Conservation (phyloP, 1,140 invertebrate genomes). For the Pachyrhynchus sulphureomaculatus region DNA sequence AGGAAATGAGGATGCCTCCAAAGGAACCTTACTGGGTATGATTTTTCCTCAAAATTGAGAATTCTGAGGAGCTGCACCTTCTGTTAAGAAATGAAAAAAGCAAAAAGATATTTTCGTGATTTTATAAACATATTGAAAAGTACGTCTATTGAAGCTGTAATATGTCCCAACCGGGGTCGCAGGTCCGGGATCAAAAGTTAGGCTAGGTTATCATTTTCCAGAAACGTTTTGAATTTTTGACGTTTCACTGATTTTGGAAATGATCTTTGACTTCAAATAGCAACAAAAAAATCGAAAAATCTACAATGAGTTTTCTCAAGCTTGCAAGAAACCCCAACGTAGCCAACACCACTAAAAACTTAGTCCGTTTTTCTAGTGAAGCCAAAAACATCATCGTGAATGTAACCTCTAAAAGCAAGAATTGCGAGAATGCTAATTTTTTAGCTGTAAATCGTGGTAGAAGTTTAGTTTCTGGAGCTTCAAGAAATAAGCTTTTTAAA, state of each 20-base stretch:
- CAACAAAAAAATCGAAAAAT: neutral
- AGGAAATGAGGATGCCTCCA: too few relatives aligned
- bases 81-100: too few relatives aligned
- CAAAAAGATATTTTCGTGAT: too few relatives aligned
- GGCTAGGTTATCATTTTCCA: too few relatives aligned
- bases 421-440: neutral
- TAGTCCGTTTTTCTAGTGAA: constrained; percentile 11
- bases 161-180: too few relatives aligned
- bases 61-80: too few relatives aligned
- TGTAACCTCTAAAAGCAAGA: neutral
- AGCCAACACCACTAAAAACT: neutral
- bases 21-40: too few relatives aligned
- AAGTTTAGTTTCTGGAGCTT: neutral
- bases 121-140: too few relatives aligned
- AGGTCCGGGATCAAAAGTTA: too few relatives aligned
- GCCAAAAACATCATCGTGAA: neutral
- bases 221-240: too few relatives aligned
- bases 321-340: neutral
- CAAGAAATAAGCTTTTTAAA: neutral
- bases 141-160: too few relatives aligned
- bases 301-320: constrained; percentile 23
- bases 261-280: neutral
- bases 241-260: neutral
- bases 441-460: neutral
- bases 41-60: too few relatives aligned